Percentiles rank a stretch among this genome's conserved stretches.
phyloP scores from a whole-genome alignment of 2,113 vertebrate genomes.

The Stigmatopora argus region DNA sequence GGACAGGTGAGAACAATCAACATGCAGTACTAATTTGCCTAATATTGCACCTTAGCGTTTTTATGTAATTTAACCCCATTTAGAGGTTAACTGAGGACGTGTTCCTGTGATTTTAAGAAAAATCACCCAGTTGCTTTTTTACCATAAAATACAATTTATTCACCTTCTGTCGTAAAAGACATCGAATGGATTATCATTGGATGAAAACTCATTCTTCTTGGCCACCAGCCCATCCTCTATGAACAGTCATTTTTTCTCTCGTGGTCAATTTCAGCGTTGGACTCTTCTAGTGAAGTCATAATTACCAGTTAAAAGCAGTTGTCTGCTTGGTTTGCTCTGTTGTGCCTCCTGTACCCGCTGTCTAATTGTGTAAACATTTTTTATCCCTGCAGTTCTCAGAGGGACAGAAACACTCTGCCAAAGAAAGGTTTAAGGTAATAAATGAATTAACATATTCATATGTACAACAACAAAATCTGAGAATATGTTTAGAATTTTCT shows the following conservation, averaged over 20 bases:
- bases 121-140: too few relatives aligned
- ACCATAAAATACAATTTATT: too few relatives aligned
- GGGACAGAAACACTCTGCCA: constrained; percentile 88
- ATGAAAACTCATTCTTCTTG: neutral
- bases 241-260: constrained; percentile 32
- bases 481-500: neutral
- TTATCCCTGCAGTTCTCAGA: constrained; percentile 74
- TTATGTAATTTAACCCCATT: constrained; percentile 26
- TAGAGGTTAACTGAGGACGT: constrained; percentile 28
- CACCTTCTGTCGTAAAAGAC: too few relatives aligned
- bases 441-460: constrained; percentile 15
- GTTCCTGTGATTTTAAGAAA: neutral
- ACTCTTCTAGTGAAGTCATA: constrained; percentile 35
- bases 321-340: constrained; percentile 27
- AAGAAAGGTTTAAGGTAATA: constrained; percentile 91
- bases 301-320: constrained; percentile 49
- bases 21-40: neutral
- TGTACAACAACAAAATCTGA: neutral
- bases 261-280: constrained; percentile 41
- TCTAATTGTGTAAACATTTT: constrained; percentile 53
- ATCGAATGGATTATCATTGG: too few relatives aligned
- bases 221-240: neutral
- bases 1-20: constrained; percentile 55
- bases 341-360: constrained; percentile 42
- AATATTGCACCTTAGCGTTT: neutral